phyloP scores from a whole-genome alignment of 1,140 invertebrate genomes.

The Calephelis virginiensis region DNA sequence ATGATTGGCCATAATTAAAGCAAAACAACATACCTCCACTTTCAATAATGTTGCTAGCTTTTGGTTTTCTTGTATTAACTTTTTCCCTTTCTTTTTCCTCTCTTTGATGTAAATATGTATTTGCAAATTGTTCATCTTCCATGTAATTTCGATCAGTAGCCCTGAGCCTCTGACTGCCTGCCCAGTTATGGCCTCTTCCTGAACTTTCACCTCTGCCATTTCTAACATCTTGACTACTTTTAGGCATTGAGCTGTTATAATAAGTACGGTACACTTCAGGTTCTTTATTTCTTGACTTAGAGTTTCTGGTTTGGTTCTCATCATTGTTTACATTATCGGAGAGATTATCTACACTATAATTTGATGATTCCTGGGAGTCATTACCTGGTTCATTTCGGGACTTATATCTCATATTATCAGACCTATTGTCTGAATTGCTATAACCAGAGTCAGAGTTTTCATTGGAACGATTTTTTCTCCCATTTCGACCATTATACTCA shows the following conservation, averaged over 20 bases:
- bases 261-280: slow-evolving; percentile 51
- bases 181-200: slow-evolving; percentile 46
- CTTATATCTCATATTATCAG: slow-evolving; percentile 8
- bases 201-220: slow-evolving; percentile 52
- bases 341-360: slow-evolving; percentile 36
- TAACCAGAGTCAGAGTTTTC: slow-evolving; percentile 34
- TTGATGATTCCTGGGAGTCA: slow-evolving; percentile 20
- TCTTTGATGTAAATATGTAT: slow-evolving; percentile 47
- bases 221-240: slow-evolving; percentile 55
- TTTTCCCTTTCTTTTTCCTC: slow-evolving; percentile 47
- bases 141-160: slow-evolving; percentile 42
- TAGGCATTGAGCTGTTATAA: slow-evolving; percentile 60
- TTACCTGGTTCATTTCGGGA: slow-evolving; percentile 20
- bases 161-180: slow-evolving; percentile 50
- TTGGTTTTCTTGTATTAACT: slow-evolving; percentile 35
- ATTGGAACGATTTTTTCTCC: slow-evolving; percentile 30
- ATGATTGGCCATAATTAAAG: no score
- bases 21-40: slow-evolving; percentile 21
- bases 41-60: slow-evolving; percentile 14
- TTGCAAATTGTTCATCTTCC: slow-evolving; percentile 69
- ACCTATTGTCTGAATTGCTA: slow-evolving; percentile 33
- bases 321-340: slow-evolving; percentile 31
- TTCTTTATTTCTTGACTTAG: slow-evolving; percentile 58
- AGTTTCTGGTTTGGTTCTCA: slow-evolving; percentile 38
- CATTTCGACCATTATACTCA: slow-evolving; percentile 24